Evolutionary conservation across 2,888 invertebrate genomes (phyloP).

Genomic region (Patella ulyssiponensis): DNA sequence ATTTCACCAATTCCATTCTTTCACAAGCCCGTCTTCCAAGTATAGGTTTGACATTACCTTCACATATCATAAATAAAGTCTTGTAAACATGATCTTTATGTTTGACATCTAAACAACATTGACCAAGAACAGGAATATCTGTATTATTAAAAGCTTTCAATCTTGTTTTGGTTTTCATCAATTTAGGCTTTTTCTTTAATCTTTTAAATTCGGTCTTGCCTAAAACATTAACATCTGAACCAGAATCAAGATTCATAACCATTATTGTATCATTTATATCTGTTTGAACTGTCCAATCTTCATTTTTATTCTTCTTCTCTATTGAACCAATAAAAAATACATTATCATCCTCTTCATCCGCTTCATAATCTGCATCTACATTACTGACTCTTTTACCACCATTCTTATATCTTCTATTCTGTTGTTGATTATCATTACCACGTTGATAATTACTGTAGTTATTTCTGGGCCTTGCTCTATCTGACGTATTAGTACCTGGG

Average conservation of each 20-base stretch:
- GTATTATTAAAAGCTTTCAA: constrained; percentile 14
- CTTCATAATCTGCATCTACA: neutral
- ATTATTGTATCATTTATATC: constrained; percentile 4
- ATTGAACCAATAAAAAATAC: neutral
- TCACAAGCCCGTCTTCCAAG: constrained; percentile 22
- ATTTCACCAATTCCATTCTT: constrained; percentile 18
- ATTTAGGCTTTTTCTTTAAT: constrained; percentile 2
- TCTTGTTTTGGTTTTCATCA: neutral
- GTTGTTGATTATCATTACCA: constrained; percentile 11
- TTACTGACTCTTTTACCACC: neutral
- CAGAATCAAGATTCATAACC: constrained; percentile 19
- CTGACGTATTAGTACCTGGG: neutral
- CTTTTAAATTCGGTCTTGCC: neutral
- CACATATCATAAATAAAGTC: constrained; percentile 16
- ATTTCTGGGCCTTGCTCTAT: constrained; percentile 19
- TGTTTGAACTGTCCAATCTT: constrained; percentile 3
- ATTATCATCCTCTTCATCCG: neutral
- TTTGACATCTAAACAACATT: constrained; percentile 4
- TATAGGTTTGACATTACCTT: constrained; percentile 12
- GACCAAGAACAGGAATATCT: neutral
- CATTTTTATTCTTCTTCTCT: neutral
- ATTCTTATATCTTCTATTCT: constrained; percentile 3
- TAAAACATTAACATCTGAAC: constrained; percentile 20
- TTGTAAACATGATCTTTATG: constrained; percentile 21
- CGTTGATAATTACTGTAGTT: neutral